A percentile compares a stretch with the other conserved stretches of the same genome.
Conservation (phyloP, 1,140 invertebrate genomes). For the Parapsyche elsis region DNA sequence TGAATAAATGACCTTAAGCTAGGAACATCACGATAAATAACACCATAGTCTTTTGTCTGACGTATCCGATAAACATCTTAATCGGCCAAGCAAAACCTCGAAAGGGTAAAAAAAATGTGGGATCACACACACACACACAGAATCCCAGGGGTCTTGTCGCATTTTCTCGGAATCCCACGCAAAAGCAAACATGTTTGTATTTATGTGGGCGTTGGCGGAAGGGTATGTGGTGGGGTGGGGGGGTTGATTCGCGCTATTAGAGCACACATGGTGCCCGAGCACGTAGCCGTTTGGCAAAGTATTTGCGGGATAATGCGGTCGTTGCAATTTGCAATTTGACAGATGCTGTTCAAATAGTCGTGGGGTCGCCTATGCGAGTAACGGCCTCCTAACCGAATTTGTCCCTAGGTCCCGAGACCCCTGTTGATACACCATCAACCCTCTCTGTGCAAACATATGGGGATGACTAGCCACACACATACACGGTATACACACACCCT, state of each 20-base stretch:
- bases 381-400: too few relatives aligned
- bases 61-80: too few relatives aligned
- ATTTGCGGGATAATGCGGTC: conserved; percentile 29
- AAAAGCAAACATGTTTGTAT: not conserved
- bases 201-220: not conserved
- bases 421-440: not conserved
- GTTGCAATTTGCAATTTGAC: conserved; percentile 37
- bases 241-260: too few relatives aligned
- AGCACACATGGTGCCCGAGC: not conserved
- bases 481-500: not conserved
- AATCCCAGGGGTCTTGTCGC: too few relatives aligned
- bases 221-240: too few relatives aligned
- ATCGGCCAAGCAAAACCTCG: too few relatives aligned
- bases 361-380: not conserved
- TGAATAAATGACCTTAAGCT: not conserved
- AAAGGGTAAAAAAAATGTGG: too few relatives aligned
- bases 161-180: not conserved
- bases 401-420: too few relatives aligned
- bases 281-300: not conserved
- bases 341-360: conserved; percentile 16
- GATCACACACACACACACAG: too few relatives aligned
- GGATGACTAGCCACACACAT: not conserved
- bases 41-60: too few relatives aligned
- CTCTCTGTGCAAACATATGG: not conserved
- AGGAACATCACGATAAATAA: too few relatives aligned